Evolutionary conservation across 2,888 invertebrate genomes (phyloP).

Genomic region (Notodonta ziczac): DNA sequence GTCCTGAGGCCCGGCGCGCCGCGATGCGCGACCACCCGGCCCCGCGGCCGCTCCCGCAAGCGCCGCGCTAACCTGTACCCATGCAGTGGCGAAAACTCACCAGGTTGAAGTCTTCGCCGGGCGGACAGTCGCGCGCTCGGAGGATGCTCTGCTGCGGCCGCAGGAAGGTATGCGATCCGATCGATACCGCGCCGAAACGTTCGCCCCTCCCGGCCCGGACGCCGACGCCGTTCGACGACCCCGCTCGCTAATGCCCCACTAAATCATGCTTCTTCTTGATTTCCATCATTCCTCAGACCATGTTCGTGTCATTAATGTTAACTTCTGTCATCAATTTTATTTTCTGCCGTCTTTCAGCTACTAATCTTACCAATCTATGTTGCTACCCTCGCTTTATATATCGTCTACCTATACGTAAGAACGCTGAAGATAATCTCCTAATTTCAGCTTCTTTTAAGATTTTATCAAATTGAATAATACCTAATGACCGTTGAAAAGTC

Average conservation of each 20-base stretch:
- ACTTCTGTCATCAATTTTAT: constrained; percentile 26
- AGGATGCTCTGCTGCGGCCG: constrained; percentile 98
- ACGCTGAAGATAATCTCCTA: neutral
- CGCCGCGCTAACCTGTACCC: constrained; percentile 87
- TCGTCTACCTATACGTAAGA: constrained; percentile 2
- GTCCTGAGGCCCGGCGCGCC: constrained; percentile 66
- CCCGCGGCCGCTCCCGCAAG: constrained; percentile 79
- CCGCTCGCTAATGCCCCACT: constrained; percentile 68
- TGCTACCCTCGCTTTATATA: constrained; percentile 8
- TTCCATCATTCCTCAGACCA: constrained; percentile 28
- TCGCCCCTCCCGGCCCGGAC: constrained; percentile 81
- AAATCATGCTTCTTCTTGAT: constrained; percentile 58
- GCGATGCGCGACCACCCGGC: constrained; percentile 79
- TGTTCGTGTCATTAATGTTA: constrained; percentile 17
- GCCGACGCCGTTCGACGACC: constrained; percentile 81
- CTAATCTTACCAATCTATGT: neutral
- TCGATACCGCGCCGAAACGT: constrained; percentile 82
- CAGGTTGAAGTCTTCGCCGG: constrained; percentile 90
- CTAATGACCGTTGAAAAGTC: constrained; percentile 18
- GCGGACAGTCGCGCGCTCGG: constrained; percentile 89
- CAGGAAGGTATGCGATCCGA: constrained; percentile 91
- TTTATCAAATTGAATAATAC: neutral
- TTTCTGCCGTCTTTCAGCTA: constrained; percentile 1
- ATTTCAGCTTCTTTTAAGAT: too few relatives aligned
- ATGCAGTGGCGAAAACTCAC: constrained; percentile 95